Evolutionary conservation across 2,888 invertebrate species (phyloP), one percentile per base, ranked within the genome.

Genomic region (Nephrotoma guestfalica): DNA sequence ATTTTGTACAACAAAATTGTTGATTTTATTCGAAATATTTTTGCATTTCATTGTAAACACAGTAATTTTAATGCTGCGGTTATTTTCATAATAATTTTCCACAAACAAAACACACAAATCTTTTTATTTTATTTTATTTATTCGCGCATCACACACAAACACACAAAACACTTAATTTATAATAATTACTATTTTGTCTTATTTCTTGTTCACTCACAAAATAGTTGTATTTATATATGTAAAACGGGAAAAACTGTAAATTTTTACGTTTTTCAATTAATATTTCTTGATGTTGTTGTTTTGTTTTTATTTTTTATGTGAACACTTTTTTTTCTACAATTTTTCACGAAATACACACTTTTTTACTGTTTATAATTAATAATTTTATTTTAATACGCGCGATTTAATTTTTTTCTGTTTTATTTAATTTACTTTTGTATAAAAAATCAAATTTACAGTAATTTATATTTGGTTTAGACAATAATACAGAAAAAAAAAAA

Each of bases 11-110:
- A 91, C 91, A 90, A 90, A 91, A 88, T 90, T 90, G 91, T 91
- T 91, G 89, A 91, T 89, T 90, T 91, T 91, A 89, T 90, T 90
- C 86, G 91, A 91, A 91, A 91, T 91, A 88, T 90, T 91, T 91
- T 91, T 91, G 89, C 91, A 91, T 91, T 91, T 91, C 91, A 91
- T 91, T 89, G 51, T n/a, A 51, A 86, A 86, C 40, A 71, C 30
- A 71, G 18, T 71, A 71, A 30, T 71, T 71, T 71, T 71, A 71
- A 30, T 71, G 71, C 71, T 71, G 71, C 18, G 71, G 71, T 71
- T 71, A 71, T 71, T 71, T 71, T 71, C 71, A 71, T 71, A 71
- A 71, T 71, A 71, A 71, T 71, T 71, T 71, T 71, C 71, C 71
- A 71, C 71, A 43, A 43, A 43, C 43, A 43, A 6, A 43, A 43